phyloP scores from a whole-genome alignment of 1,140 invertebrate species.

The Zaprionus kolodkinae region DNA sequence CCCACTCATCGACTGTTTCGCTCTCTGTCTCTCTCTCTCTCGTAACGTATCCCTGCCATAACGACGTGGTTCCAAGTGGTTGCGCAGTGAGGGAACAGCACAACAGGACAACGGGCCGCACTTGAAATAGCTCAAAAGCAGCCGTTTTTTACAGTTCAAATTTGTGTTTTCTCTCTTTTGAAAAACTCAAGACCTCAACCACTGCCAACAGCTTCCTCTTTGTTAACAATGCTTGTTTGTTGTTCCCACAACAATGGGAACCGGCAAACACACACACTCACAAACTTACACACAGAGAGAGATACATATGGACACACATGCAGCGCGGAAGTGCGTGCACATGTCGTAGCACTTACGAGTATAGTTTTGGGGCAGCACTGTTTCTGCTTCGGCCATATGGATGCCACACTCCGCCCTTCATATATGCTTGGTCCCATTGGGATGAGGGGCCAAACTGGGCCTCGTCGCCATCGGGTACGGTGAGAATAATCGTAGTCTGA shows the following conservation, averaged over 20 bases:
- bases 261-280: conserved; percentile 6
- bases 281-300: background rate
- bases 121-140: conserved; percentile 27
- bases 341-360: conserved; percentile 58
- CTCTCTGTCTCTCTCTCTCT: background rate
- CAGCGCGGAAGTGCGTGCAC: conserved; percentile 57
- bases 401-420: conserved; percentile 45
- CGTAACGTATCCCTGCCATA: conserved; percentile 18
- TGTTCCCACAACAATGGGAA: conserved; percentile 43
- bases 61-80: conserved; percentile 39
- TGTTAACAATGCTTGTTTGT: conserved; percentile 72
- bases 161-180: conserved; percentile 43
- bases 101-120: conserved; percentile 9
- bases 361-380: conserved; percentile 16
- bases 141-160: conserved; percentile 58
- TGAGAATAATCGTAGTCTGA: conserved; percentile 38
- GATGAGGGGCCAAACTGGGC: background rate
- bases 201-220: conserved; percentile 68
- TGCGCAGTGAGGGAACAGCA: background rate
- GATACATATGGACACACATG: conserved; percentile 12
- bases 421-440: background rate
- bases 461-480: conserved; percentile 7
- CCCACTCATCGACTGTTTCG: background rate
- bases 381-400: conserved; percentile 11
- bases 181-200: conserved; percentile 28